Evolutionary conservation across 1,140 invertebrate species (phyloP), one percentile per base, ranked within the genome.

Genomic region (Orussus abietinus): DNA sequence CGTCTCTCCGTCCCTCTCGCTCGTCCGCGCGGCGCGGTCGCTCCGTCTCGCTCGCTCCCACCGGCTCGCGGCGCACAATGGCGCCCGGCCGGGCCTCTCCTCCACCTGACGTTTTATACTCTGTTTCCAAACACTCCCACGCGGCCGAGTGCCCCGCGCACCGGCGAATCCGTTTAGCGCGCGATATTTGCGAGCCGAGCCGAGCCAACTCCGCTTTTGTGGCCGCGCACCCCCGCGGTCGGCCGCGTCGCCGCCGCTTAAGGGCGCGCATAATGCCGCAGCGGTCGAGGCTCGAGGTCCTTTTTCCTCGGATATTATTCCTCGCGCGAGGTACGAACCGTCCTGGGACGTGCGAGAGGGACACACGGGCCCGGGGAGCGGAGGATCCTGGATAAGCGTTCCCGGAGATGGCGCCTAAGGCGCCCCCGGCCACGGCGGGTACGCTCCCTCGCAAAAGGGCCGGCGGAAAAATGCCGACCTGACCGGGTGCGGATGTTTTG

Each of bases 321-420:
- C 41, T 30, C 32, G 35, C 22, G 41, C 41, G 29, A 42, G 28
- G 33, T 40, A 38, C 30, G 12, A 25, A 25, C 22, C 14, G 17
- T 37, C 7, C 12, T 20, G 30, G 19, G 39, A 37, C 36, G 40
- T 18, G 29, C 50, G 47, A n/a, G 44, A 40, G 42, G 28, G 19
- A 25, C 37, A 47, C 38, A 47, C 36, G 40, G 32, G 41, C 36
- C 38, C 31, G 32, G 40, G 36, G 41, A 43, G 32, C 18, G 5
- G 29, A 14, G 29, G 42, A 42, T 47, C 49, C 53, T 47, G 57
- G 55, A 60, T 57, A 53, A 61, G 51, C 54, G 55, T 52, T 57
- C 46, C 53, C 52, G 56, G 57, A 64, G 61, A 66, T 64, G 64
- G 62, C 59, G 67, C 67, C 67, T 59, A 49, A 38, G 66, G 66